Conservation (phyloP, 2,888 invertebrate genomes). For the Gari tellinella region DNA sequence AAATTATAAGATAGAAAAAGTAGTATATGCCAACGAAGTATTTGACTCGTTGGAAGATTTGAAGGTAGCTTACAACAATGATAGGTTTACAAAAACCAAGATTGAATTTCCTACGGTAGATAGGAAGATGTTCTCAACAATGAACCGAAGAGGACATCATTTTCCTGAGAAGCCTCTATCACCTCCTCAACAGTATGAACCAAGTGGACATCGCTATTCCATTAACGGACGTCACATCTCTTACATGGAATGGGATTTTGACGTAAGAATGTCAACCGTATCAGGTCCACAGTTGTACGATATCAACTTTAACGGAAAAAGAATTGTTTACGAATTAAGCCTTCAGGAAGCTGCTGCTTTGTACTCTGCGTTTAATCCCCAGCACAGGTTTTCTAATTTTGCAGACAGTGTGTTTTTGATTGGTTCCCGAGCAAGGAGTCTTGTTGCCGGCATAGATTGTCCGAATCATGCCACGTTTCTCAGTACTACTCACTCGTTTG, state of each 20-base stretch:
- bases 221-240: conserved; percentile 71
- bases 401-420: conserved; percentile 72
- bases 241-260: conserved; percentile 79
- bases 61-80: conserved; percentile 48
- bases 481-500: conserved; percentile 55
- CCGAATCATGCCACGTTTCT: conserved; percentile 74
- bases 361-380: conserved; percentile 72
- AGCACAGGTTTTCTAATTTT: conserved; percentile 64
- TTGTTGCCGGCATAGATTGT: conserved; percentile 79
- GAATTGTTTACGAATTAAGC: conserved; percentile 79
- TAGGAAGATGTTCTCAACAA: conserved; percentile 40
- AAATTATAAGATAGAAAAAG: conserved; percentile 60
- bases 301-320: conserved; percentile 69
- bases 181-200: conserved; percentile 71
- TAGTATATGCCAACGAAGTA: conserved; percentile 66
- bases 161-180: conserved; percentile 57
- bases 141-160: conserved; percentile 53
- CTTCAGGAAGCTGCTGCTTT: conserved; percentile 76
- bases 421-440: conserved; percentile 62
- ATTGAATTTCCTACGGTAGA: conserved; percentile 36
- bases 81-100: conserved; percentile 34
- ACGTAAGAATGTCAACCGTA: conserved; percentile 74
- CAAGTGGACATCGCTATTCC: conserved; percentile 78
- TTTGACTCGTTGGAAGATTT: conserved; percentile 64
- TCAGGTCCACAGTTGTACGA: conserved; percentile 74